Base-by-base conservation (phyloP, 1,140 invertebrate genomes). In the Neodiprion virginianus region DNA sequence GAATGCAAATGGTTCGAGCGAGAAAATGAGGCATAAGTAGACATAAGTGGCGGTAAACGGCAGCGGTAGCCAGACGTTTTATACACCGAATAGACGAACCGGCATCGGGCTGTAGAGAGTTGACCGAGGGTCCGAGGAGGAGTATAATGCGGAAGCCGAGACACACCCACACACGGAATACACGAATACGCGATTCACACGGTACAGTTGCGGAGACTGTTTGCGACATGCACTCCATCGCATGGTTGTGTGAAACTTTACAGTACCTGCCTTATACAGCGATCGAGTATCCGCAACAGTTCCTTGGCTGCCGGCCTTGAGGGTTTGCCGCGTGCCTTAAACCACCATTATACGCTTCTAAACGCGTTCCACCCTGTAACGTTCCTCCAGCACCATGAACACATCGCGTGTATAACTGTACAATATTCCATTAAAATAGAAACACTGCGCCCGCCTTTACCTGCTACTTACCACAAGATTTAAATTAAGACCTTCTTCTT, bases 121-220 rank as follows among this genome's bases (percentile, higher is more conserved):
- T 69, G 28, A 78, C 75, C 74, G 75, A 77, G 72, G 77, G 73
- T 80, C 77, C 79, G 69, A 47, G 77, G 75, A 81, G 77, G 80
- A 84, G 78, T 83, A 40, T 40, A 40, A 85, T 85, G 83, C 82
- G 83, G 83, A 85, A 85, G 84, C 81, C 74, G 67, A 74, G 79
- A 79, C 81, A 84, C 83, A 82, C 84, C 83, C 78, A 83, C 76
- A 76, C 77, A 79, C 77, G 78, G 81, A 76, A 78, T 71, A 71
- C 76, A 74, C 48, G 73, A 72, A 74, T 74, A 66, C 80, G 67
- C 50, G 71, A 75, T 84, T 84, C 83, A 78, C 83, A 84, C 82
- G 81, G 78, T 79, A 75, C 73, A 14, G 53, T 61, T 17, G 11
- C 11, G 5, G 8, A 5, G 28, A 40, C 28, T 40, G 0, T 40